These are phyloP conservation scores for Tichodroma muraria DNA, from an alignment of 2,113 vertebrate genomes.

Conservation along the genomic window DNA sequence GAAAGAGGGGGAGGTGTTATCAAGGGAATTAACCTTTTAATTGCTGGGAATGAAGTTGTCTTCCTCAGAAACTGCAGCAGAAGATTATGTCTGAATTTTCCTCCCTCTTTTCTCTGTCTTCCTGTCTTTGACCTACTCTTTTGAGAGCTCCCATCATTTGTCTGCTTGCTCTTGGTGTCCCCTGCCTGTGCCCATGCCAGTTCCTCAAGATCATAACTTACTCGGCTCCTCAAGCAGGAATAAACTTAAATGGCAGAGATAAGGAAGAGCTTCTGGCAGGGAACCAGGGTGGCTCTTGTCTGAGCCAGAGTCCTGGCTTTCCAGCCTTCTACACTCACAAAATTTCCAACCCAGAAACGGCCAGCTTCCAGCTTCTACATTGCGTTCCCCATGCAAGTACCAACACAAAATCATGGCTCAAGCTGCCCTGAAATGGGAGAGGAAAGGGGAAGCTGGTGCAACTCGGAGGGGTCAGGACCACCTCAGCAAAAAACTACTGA, in stretches of 20 bases:
- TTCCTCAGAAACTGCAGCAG: not conserved
- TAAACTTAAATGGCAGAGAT: not conserved
- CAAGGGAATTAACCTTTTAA: constrained; percentile 2
- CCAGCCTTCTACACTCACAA: not conserved
- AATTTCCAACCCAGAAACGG: not conserved
- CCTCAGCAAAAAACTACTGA: not conserved
- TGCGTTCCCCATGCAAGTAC: not conserved
- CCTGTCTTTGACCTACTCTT: not conserved
- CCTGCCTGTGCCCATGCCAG: not conserved
- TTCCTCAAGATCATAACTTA: not conserved
- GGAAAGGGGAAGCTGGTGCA: not conserved
- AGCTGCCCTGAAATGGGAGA: not conserved
- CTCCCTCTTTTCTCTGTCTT: not conserved
- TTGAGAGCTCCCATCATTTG: not conserved
- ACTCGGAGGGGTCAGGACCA: not conserved
- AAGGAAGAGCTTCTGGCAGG: not conserved
- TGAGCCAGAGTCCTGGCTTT: not conserved
- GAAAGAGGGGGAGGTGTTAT: not conserved
- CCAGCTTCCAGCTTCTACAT: not conserved
- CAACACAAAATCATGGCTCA: not conserved
- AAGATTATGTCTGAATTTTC: not conserved
- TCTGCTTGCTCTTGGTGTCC: not conserved
- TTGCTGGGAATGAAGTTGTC: not conserved
- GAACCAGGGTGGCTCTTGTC: not conserved
- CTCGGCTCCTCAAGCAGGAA: not conserved